These are phyloP conservation scores for Carterocephalus palaemon DNA, from an alignment of 2,888 invertebrate genomes.

Conservation along the genomic window DNA sequence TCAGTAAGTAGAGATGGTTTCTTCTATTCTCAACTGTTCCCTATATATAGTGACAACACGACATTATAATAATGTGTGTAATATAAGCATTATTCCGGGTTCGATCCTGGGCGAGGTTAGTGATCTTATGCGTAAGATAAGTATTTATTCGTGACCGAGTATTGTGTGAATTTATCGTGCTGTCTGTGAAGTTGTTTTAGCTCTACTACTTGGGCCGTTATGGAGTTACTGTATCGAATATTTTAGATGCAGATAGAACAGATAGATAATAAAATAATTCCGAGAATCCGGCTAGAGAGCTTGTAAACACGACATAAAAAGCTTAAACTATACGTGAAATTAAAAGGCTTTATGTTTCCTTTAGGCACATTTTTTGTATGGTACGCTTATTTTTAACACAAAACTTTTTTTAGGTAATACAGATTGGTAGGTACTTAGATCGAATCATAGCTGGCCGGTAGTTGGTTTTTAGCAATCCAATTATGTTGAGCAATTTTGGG, in stretches of 20 bases:
- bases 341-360: constrained; percentile 1
- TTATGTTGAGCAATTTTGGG: too few relatives aligned
- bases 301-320: not conserved
- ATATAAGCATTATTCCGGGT: constrained; percentile 21
- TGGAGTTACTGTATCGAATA: constrained; percentile 7
- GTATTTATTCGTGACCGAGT: constrained; percentile 24
- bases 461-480: too few relatives aligned
- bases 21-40: constrained; percentile 1
- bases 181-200: constrained; percentile 11
- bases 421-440: too few relatives aligned
- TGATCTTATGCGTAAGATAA: constrained; percentile 25
- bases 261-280: constrained; percentile 10
- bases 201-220: constrained; percentile 10
- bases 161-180: constrained; percentile 23
- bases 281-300: constrained; percentile 1
- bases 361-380: not conserved
- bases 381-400: too few relatives aligned
- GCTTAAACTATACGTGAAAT: not conserved
- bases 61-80: constrained; percentile 22
- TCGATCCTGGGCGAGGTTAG: constrained; percentile 20
- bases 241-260: not conserved
- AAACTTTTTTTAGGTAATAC: too few relatives aligned
- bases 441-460: too few relatives aligned
- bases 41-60: constrained; percentile 18
- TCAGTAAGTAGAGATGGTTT: constrained; percentile 7